Conservation (phyloP, 35 echinoderm and acorn worm genomes). For the Diadema setosum region DNA sequence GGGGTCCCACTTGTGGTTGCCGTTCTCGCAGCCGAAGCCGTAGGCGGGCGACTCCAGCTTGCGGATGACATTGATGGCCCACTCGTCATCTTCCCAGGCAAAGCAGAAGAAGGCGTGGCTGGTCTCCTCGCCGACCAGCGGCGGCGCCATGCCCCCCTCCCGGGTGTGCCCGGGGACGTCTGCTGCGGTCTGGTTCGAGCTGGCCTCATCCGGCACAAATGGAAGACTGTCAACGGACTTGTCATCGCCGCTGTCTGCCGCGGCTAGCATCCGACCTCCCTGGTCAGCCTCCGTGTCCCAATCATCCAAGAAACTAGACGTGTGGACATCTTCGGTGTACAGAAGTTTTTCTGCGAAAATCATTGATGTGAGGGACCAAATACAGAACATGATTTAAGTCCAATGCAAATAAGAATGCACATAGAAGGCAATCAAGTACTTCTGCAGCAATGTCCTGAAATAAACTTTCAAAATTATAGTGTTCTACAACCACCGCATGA, state of each 20-base stretch:
- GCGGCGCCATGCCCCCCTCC: slow-evolving; percentile 68
- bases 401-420: background rate
- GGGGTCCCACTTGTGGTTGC: slow-evolving; percentile 77
- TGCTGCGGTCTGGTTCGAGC: slow-evolving; percentile 27
- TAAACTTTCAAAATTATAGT: background rate
- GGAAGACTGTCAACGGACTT: slow-evolving; percentile 7
- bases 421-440: background rate
- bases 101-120: slow-evolving; percentile 98
- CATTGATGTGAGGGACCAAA: background rate
- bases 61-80: slow-evolving; percentile 69
- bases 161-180: background rate
- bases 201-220: slow-evolving; percentile 11
- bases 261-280: slow-evolving; percentile 29
- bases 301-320: slow-evolving; percentile 27
- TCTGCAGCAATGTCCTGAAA: background rate
- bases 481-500: too few relatives aligned
- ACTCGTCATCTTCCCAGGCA: slow-evolving; percentile 73
- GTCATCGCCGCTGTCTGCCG: slow-evolving; percentile 15
- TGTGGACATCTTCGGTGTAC: slow-evolving; percentile 19
- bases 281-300: slow-evolving; percentile 60
- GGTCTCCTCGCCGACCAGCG: slow-evolving; percentile 76
- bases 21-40: slow-evolving; percentile 75
- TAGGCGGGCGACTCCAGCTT: slow-evolving; percentile 83
- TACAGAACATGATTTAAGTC: background rate
- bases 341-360: slow-evolving; percentile 29